phyloP scores from a whole-genome alignment of 1,140 invertebrate genomes.

The Drosophila rufa region DNA sequence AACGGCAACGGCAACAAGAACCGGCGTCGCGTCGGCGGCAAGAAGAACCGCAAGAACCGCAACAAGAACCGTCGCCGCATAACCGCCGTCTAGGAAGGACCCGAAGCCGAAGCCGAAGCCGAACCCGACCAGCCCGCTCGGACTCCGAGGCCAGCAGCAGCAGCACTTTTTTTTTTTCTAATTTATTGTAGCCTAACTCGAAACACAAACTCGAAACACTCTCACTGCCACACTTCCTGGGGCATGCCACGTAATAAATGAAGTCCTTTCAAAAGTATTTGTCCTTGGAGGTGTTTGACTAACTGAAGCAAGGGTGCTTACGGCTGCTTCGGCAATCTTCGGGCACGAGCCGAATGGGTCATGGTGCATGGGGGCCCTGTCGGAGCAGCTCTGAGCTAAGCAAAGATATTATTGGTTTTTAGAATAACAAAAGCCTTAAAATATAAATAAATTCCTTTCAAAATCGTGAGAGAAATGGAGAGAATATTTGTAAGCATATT shows the following conservation, averaged over 20 bases:
- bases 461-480: too few species aligned
- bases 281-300: neutral
- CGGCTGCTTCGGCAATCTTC: too few species aligned
- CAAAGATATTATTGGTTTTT: too few species aligned
- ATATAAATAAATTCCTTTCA: too few species aligned
- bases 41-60: conserved; percentile 60
- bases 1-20: conserved; percentile 55
- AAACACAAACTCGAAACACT: conserved; percentile 22
- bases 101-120: neutral
- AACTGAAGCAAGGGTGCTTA: neutral
- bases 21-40: conserved; percentile 45
- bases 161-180: conserved; percentile 70
- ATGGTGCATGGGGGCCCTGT: too few species aligned
- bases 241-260: conserved; percentile 30
- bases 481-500: too few species aligned
- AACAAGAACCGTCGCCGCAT: conserved; percentile 61
- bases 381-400: too few species aligned
- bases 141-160: conserved; percentile 1
- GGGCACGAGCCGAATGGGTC: too few species aligned
- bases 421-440: too few species aligned
- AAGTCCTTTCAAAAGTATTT: conserved; percentile 35
- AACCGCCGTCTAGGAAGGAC: conserved; percentile 8
- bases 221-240: conserved; percentile 23
- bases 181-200: conserved; percentile 73
- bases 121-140: neutral